Base-by-base conservation (phyloP, 2,888 invertebrate genomes). In the Oscheius sp. region DNA sequence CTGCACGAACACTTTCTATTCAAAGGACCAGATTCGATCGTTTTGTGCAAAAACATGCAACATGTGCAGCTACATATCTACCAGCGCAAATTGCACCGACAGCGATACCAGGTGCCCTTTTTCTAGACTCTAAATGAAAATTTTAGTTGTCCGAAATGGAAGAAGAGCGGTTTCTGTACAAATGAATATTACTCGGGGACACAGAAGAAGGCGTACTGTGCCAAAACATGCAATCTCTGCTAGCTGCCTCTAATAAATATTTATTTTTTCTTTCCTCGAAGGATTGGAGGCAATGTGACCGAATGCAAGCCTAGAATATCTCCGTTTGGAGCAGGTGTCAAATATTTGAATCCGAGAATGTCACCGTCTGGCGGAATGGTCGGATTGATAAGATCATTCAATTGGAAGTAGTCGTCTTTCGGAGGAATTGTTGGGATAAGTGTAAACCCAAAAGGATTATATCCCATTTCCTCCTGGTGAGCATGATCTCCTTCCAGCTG, bases 301-400 rank as follows among this genome's bases (percentile, higher is more conserved):
- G 49, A n/a, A 49, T n/a, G 5, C 13, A 18, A 49, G 2, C 18
- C n/a, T 18, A 49, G 13, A 49, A 18, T 18, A 49, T 49, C 49
- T 13, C 49, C 49, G 18, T 13, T 49, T 5, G 18, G 18, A 49
- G 16, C 3, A 7, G 16, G 16, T 7, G 49, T 25, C 58, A 58
- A 58, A n/a, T 58, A 58, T 27, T 58, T 58, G 58, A 58, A 58
- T 2, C 58, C 58, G 25, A 58, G n/a, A 12, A 58, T 27, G 27
- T 58, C 58, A 5, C 58, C 58, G 27, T 58, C 58, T 12, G 58
- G 58, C 12, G 58, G 58, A 16, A 58, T n/a, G 5, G 58, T 58
- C 1, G 58, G 58, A 58, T 58, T 58, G 58, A 58, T 58, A 2
- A 58, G 29, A 29, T 58, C 58, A 29, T 58, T 58, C 29, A 58